Evolutionary conservation across 2,888 invertebrate species (phyloP).

Genomic region (Timandra comae): DNA sequence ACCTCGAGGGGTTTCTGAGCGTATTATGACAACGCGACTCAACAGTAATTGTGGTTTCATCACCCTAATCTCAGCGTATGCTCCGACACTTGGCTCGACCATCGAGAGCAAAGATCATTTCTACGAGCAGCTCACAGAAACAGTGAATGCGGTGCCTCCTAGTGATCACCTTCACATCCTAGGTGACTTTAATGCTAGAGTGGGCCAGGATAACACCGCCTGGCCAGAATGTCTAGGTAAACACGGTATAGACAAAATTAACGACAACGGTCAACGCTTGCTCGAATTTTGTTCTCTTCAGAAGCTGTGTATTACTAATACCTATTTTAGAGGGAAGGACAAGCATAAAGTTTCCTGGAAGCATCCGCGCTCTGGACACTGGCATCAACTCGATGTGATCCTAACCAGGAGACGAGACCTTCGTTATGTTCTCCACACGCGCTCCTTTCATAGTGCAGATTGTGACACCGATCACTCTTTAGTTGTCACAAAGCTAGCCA

Average conservation of each 20-base stretch:
- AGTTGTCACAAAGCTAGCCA: neutral
- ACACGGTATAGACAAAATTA: constrained; percentile 11
- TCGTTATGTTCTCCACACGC: too few relatives aligned
- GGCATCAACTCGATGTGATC: too few relatives aligned
- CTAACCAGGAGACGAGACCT: too few relatives aligned
- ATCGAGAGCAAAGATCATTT: constrained; percentile 5
- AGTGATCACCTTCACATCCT: constrained; percentile 7
- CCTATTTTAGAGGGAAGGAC: constrained; percentile 8
- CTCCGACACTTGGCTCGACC: constrained; percentile 10
- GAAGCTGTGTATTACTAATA: constrained; percentile 16
- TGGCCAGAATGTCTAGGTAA: constrained; percentile 8
- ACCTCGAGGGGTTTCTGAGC: constrained; percentile 6
- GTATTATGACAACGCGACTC: constrained; percentile 8
- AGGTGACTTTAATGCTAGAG: constrained; percentile 8
- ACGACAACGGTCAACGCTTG: constrained; percentile 14
- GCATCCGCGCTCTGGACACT: constrained; percentile 16
- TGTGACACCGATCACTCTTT: constrained; percentile 13
- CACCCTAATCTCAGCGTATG: constrained; percentile 10
- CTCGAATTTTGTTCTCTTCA: constrained; percentile 12
- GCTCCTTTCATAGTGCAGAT: constrained; percentile 10
- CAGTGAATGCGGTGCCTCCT: neutral
- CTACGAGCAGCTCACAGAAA: constrained; percentile 3
- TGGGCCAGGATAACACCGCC: constrained; percentile 1
- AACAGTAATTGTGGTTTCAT: constrained; percentile 2
- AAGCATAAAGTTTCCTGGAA: constrained; percentile 17